Evolutionary conservation across 2,113 vertebrate species (phyloP), one percentile per base, ranked within the genome.

Genomic region (Odocoileus hemionus): DNA sequence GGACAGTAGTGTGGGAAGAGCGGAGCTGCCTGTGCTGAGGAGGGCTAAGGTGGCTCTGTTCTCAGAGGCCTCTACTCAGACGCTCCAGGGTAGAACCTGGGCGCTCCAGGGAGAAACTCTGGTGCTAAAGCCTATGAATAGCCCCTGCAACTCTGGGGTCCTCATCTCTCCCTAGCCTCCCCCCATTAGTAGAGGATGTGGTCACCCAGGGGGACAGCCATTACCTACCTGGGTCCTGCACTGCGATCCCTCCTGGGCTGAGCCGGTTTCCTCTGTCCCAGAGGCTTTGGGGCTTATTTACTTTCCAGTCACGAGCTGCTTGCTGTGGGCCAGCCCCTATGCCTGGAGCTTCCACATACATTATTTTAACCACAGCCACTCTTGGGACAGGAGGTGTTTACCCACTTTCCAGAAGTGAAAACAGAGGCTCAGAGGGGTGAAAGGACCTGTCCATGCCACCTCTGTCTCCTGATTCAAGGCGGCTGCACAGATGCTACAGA

Each of bases 61-160:
- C 82, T 54, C 52, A 58, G 86, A 79, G n/a, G 36, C 11, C 50
- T 17, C 45, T 16, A 9, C 15, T 67, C 52, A 52, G 74, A 52
- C 13, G 1, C 12, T 43, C 52, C 80, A 8, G 39, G 80, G 39
- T 25, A 82, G 52, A 64, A 21, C 21, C 30, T 39, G 33, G 57
- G 76, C 13, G 0, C 11, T 76, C 57, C 0, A 2, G n/a, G 13
- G 45, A 43, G 43, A 30, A 54, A 74, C 21, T 30, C 58, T 36
- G 36, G 36, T 23, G 61, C 89, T 79, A 43, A 86, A 64, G 39
- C 15, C 0, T 7, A 1, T 33, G 50, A 84, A 52, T 15, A 60
- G 47, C 26, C 5, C n/a, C 8, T 1, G 0, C 1, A 19, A 30
- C 17, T 10, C 21, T 1, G 30, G 30, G 26, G 33, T 55, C 14